These are phyloP conservation scores for Cyclargus thomasi DNA, from an alignment of 1,140 invertebrate genomes.

Conservation along the genomic window DNA sequence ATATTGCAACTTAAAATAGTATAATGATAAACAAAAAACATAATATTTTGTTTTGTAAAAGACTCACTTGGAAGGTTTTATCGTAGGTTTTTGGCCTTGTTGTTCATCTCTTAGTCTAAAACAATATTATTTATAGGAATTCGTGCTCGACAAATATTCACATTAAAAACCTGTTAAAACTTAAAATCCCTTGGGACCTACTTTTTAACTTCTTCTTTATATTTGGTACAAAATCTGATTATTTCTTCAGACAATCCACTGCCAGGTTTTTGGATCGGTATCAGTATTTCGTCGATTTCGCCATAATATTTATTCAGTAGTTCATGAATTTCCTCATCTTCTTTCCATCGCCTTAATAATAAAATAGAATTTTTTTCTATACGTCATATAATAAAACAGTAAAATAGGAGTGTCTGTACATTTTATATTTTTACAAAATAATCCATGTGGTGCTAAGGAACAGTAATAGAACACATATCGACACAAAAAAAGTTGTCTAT, in stretches of 20 bases:
- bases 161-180: neutral
- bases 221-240: constrained; percentile 42
- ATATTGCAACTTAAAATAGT: no score
- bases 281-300: constrained; percentile 58
- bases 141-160: neutral
- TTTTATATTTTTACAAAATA: no score
- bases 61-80: neutral
- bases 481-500: no score
- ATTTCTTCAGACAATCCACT: constrained; percentile 45
- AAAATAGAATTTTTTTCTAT: no score
- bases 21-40: no score
- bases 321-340: constrained; percentile 60
- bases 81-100: neutral
- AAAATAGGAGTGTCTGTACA: no score
- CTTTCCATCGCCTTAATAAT: constrained; percentile 58
- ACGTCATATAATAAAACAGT: no score
- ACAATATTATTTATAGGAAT: neutral
- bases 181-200: constrained; percentile 23
- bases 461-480: no score
- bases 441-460: no score
- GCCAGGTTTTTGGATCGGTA: constrained; percentile 52
- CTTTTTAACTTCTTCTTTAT: constrained; percentile 49
- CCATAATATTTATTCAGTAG: constrained; percentile 59
- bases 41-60: neutral
- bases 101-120: neutral